A percentile compares a stretch with the other conserved stretches of the same genome.
phyloP scores from a whole-genome alignment of 2,113 vertebrate genomes.

The Chaetops frenatus region DNA sequence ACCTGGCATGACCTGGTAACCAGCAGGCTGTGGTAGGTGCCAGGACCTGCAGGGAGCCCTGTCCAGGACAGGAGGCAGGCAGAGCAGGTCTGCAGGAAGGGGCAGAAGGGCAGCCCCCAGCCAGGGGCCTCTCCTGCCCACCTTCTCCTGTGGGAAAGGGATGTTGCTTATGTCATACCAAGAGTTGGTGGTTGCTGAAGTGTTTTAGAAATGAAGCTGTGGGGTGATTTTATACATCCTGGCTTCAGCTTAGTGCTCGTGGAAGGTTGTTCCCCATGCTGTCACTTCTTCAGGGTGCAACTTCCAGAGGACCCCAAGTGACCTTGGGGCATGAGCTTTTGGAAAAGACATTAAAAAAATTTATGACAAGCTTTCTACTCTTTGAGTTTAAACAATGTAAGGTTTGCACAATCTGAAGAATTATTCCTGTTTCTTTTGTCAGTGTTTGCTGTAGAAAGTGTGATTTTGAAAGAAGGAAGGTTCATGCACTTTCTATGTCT shows the following conservation, averaged over 20 bases:
- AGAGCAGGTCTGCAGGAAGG: background rate
- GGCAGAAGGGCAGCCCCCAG: background rate
- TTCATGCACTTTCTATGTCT: background rate
- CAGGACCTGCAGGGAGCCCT: background rate
- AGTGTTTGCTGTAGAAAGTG: background rate
- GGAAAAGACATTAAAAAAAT: background rate
- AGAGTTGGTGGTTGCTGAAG: background rate
- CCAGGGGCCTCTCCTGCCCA: background rate
- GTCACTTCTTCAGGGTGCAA: background rate
- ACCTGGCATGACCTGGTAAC: background rate
- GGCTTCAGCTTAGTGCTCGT: background rate
- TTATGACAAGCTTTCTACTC: accelerated
- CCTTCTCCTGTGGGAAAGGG: accelerated
- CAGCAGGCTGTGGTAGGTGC: background rate
- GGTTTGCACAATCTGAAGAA: background rate
- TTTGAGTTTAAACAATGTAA: background rate
- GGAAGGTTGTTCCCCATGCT: background rate
- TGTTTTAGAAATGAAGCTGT: background rate
- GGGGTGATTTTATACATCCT: background rate
- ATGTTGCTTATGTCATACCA: background rate
- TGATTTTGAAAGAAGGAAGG: background rate
- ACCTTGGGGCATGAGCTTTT: background rate
- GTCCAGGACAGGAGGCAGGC: accelerated
- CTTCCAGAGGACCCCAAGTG: background rate
- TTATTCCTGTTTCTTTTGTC: background rate